phyloP scores from a whole-genome alignment of 2,888 invertebrate species.

The Drosophila phalerata region DNA sequence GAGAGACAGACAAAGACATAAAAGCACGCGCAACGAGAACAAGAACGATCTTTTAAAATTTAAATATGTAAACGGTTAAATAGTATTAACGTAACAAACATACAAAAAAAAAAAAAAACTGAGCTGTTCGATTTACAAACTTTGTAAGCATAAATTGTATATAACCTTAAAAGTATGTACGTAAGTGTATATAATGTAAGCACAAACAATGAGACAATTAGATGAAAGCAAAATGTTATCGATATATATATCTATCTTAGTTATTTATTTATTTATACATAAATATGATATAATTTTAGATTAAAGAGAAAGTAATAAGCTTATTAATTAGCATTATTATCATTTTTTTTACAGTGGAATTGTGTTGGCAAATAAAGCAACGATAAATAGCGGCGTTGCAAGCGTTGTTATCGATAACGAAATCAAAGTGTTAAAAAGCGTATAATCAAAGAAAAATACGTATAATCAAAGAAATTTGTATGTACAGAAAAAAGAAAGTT shows the following conservation, averaged over 20 bases:
- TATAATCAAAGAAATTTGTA: constrained; percentile 5
- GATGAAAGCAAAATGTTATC: constrained; percentile 27
- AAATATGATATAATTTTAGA: constrained; percentile 13
- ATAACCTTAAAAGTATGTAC: constrained; percentile 11
- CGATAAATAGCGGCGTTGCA: constrained; percentile 38
- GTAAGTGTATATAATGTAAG: constrained; percentile 1
- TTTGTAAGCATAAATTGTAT: neutral
- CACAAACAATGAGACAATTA: constrained; percentile 15
- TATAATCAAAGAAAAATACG: constrained; percentile 14
- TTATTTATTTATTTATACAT: constrained; percentile 10
- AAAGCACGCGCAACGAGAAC: constrained; percentile 50
- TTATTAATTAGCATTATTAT: constrained; percentile 14
- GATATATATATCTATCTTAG: constrained; percentile 19
- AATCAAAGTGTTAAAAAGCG: constrained; percentile 44
- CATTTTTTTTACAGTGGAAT: constrained; percentile 40
- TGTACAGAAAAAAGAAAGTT: constrained; percentile 2
- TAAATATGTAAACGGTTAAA: constrained; percentile 17
- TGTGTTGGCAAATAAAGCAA: constrained; percentile 43
- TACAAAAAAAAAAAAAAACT: neutral
- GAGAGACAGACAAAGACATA: constrained; percentile 21
- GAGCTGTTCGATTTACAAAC: no score
- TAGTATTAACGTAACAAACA: constrained; percentile 18
- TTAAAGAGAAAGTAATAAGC: constrained; percentile 15
- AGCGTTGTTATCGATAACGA: constrained; percentile 41
- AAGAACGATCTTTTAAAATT: constrained; percentile 33